A percentile compares a stretch with the other conserved stretches of the same genome.
phyloP scores from a whole-genome alignment of 64 coral and sea anemone species.

The Cladopsammia gracilis region DNA sequence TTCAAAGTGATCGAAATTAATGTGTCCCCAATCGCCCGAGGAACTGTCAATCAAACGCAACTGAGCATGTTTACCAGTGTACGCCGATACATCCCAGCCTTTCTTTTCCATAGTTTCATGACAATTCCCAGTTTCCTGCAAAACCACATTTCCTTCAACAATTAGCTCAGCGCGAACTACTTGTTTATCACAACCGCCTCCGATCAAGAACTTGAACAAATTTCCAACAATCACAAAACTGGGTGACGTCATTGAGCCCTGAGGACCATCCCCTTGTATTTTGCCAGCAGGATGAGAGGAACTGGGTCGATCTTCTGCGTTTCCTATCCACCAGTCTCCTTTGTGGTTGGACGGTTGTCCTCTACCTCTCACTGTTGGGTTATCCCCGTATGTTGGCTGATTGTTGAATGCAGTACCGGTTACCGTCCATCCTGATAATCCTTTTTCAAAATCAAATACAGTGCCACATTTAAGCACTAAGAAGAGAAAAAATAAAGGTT shows the following conservation, averaged over 20 bases:
- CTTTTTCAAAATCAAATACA: constrained; percentile 37
- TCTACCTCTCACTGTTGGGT: not conserved
- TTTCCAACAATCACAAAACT: constrained; percentile 1
- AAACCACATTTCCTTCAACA: constrained; percentile 8
- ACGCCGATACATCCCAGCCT: not conserved
- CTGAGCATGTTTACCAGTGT: not conserved
- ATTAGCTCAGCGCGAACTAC: constrained; percentile 9
- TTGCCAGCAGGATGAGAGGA: not conserved
- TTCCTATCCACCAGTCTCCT: constrained; percentile 32
- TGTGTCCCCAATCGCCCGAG: too few relatives aligned
- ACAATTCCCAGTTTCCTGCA: not conserved
- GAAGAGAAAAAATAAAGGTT: too few relatives aligned
- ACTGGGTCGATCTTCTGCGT: constrained; percentile 17
- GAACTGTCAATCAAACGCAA: too few relatives aligned
- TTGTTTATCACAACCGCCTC: not conserved
- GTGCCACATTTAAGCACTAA: too few relatives aligned
- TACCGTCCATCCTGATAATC: not conserved
- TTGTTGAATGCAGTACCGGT: constrained; percentile 39
- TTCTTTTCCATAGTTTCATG: not conserved
- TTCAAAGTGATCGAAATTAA: too few relatives aligned
- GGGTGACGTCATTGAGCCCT: constrained; percentile 8
- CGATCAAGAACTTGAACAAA: constrained; percentile 13
- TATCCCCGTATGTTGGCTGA: constrained; percentile 40
- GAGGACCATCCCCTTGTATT: not conserved
- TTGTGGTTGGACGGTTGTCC: not conserved